These are phyloP conservation scores for Mustelus asterias DNA, from an alignment of 2,113 vertebrate species.

Conservation along the genomic window DNA sequence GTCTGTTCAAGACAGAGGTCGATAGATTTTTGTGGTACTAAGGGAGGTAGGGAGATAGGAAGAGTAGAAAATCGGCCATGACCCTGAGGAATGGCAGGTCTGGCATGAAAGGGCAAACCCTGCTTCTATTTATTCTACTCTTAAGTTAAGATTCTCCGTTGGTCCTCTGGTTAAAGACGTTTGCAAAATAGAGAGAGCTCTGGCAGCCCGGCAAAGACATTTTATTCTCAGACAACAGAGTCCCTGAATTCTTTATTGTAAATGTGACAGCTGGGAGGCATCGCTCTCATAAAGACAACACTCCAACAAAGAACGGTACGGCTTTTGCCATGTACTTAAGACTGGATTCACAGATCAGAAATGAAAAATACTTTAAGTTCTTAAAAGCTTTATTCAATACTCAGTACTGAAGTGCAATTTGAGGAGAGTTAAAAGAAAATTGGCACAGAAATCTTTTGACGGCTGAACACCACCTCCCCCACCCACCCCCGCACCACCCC, in stretches of 20 bases:
- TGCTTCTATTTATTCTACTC: neutral
- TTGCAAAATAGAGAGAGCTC: neutral
- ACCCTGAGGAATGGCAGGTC: neutral
- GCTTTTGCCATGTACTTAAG: neutral
- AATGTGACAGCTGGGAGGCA: neutral
- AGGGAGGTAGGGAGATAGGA: too few species aligned
- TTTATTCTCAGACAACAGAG: neutral
- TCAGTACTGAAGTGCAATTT: conserved; percentile 5
- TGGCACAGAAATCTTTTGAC: neutral
- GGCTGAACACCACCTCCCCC: neutral
- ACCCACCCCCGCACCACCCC: too few species aligned
- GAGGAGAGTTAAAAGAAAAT: neutral
- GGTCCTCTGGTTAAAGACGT: neutral
- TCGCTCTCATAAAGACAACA: neutral
- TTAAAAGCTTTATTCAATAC: conserved; percentile 4
- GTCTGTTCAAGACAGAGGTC: neutral
- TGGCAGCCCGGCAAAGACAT: neutral
- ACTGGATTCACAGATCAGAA: neutral
- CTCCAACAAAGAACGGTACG: neutral
- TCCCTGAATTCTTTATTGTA: neutral
- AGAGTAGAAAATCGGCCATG: neutral
- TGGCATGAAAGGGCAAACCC: neutral
- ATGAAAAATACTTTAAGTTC: neutral
- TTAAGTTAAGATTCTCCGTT: neutral
- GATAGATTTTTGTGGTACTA: neutral